Percentiles rank a stretch among this genome's conserved stretches.
Evolutionary conservation across 2,888 invertebrate species (phyloP).

Genomic region (Drosophila infuscata): DNA sequence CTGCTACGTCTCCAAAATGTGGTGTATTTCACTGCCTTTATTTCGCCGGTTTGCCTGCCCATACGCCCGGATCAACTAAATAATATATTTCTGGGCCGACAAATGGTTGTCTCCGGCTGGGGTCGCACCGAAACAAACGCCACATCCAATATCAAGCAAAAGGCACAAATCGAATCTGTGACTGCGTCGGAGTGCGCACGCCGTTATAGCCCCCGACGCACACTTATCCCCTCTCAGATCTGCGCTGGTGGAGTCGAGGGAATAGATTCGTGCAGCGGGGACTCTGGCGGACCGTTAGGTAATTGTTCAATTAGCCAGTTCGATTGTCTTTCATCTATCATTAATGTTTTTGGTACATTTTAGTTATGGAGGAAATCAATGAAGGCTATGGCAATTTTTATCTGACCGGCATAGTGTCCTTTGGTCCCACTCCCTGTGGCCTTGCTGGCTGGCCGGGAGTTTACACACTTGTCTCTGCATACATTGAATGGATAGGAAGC

Average conservation of each 20-base stretch:
- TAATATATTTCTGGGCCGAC: conserved; percentile 82
- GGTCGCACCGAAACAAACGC: conserved; percentile 87
- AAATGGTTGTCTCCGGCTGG: conserved; percentile 88
- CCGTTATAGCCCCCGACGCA: conserved; percentile 86
- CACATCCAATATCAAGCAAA: conserved; percentile 87
- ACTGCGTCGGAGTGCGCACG: conserved; percentile 85
- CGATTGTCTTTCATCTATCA: neutral
- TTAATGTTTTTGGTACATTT: conserved; percentile 4
- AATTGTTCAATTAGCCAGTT: neutral
- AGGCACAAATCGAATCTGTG: conserved; percentile 86
- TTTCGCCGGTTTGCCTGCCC: conserved; percentile 88
- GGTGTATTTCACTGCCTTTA: conserved; percentile 86
- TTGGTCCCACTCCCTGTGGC: conserved; percentile 88
- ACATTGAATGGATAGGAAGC: conserved; percentile 87
- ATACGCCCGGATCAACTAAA: conserved; percentile 65
- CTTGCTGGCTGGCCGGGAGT: conserved; percentile 88
- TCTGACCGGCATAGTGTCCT: conserved; percentile 88
- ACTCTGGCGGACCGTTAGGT: conserved; percentile 87
- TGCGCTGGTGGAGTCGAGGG: conserved; percentile 87
- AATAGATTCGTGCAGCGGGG: conserved; percentile 87
- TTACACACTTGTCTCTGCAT: conserved; percentile 87
- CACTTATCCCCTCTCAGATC: conserved; percentile 86
- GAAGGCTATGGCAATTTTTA: conserved; percentile 86
- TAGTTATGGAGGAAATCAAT: conserved; percentile 84
- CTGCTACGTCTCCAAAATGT: conserved; percentile 87